phyloP scores from a whole-genome alignment of 2,797 vertebrate genomes.

The Champsocephalus gunnari region DNA sequence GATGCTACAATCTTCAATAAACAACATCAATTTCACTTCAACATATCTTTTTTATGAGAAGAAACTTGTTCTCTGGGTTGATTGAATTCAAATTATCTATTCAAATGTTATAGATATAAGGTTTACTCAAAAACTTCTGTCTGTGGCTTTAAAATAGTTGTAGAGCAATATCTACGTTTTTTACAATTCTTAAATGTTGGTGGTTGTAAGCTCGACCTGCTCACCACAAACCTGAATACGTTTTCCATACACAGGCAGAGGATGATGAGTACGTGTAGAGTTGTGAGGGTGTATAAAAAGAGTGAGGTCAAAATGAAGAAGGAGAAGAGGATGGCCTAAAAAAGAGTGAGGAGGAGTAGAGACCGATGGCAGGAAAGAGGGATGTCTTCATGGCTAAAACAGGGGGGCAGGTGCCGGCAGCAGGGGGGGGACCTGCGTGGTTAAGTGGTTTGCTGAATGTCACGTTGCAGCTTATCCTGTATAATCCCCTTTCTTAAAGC shows the following conservation, averaged over 20 bases:
- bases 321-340: constrained; percentile 25
- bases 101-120: not conserved
- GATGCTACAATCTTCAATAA: too few species aligned
- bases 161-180: not conserved
- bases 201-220: constrained; percentile 4
- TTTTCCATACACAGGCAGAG: constrained; percentile 14
- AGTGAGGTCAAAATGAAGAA: constrained; percentile 41
- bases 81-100: not conserved
- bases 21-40: not conserved
- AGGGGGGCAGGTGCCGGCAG: constrained; percentile 46
- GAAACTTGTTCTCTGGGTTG: not conserved
- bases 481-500: constrained; percentile 48
- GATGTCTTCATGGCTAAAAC: constrained; percentile 41
- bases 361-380: constrained; percentile 7
- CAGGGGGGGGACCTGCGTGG: constrained; percentile 44
- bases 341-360: constrained; percentile 15
- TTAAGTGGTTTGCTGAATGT: constrained; percentile 66
- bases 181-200: not conserved
- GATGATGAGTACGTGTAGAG: constrained; percentile 3
- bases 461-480: constrained; percentile 53
- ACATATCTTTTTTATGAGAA: not conserved
- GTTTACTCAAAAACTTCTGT: not conserved
- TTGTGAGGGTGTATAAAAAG: constrained; percentile 21
- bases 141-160: not conserved
- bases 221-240: not conserved